These are phyloP conservation scores for Macrosoma leucophasiata DNA, from an alignment of 2,888 invertebrate genomes.

Conservation along the genomic window DNA sequence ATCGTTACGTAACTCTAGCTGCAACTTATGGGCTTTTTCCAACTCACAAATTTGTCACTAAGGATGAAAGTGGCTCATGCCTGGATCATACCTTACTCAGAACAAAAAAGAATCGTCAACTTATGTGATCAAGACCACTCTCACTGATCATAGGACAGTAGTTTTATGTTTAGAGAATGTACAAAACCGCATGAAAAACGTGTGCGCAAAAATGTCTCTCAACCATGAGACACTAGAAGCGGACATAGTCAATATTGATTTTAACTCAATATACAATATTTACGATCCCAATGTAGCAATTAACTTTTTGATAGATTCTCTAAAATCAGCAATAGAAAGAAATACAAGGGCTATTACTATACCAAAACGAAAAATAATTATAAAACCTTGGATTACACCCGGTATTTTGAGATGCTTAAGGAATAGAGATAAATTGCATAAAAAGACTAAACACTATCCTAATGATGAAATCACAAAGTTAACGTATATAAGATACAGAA, in stretches of 20 bases:
- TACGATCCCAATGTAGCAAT: conserved; percentile 1
- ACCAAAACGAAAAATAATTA: conserved; percentile 7
- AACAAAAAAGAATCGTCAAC: no score
- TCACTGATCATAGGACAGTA: conserved; percentile 9
- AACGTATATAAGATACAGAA: conserved; percentile 8
- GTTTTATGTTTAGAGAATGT: conserved; percentile 2
- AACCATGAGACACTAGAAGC: background rate
- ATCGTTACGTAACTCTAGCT: conserved; percentile 4
- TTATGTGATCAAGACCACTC: conserved; percentile 7
- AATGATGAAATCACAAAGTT: conserved; percentile 4
- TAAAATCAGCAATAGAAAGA: background rate
- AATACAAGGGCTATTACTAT: conserved; percentile 4
- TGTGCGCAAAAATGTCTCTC: background rate
- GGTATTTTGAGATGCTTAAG: conserved; percentile 6
- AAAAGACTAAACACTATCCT: conserved; percentile 6
- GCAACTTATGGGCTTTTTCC: conserved; percentile 3
- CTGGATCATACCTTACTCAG: no score
- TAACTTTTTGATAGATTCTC: conserved; percentile 1
- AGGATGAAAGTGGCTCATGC: conserved; percentile 6
- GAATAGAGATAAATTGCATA: conserved; percentile 5
- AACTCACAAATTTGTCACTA: no score
- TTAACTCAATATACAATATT: background rate
- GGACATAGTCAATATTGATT: background rate
- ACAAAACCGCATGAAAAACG: background rate
- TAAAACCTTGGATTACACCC: conserved; percentile 10